Percentiles rank a stretch among this genome's conserved stretches.
Evolutionary conservation across 2,113 vertebrate genomes (phyloP).

Genomic region (Ivindomyrus marchei): DNA sequence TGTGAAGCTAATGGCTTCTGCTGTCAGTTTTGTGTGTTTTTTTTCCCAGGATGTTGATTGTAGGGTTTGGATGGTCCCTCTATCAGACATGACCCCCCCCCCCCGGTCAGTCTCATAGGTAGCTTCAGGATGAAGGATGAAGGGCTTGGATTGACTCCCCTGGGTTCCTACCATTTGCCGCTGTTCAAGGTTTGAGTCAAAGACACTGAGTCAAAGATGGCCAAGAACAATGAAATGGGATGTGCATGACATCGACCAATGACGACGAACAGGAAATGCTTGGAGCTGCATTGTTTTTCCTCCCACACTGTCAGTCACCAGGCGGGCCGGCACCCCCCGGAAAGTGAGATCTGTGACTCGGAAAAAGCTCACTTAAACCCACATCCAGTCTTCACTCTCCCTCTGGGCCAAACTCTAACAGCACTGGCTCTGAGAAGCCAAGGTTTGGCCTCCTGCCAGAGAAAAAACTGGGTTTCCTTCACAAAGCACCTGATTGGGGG

Average conservation of each 20-base stretch:
- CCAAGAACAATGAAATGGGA: background rate
- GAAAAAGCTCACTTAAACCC: background rate
- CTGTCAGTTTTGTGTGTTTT: background rate
- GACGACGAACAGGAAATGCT: background rate
- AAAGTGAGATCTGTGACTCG: background rate
- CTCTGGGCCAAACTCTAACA: background rate
- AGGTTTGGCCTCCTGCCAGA: background rate
- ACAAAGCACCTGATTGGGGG: background rate
- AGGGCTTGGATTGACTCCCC: background rate
- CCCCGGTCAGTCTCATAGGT: background rate
- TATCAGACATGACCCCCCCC: background rate
- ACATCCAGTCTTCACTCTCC: background rate
- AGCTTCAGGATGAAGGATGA: background rate
- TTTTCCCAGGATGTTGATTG: background rate
- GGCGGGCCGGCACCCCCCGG: background rate
- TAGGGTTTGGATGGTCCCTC: background rate
- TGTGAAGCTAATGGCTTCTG: constrained; percentile 1
- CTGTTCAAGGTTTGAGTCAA: background rate
- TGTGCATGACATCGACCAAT: background rate
- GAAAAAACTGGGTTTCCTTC: background rate
- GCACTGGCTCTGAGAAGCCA: background rate
- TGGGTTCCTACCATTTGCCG: background rate
- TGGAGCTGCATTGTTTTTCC: background rate
- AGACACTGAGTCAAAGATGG: background rate
- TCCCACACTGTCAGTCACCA: background rate